A percentile compares a stretch with the other conserved stretches of the same genome.
Evolutionary conservation across 2,113 vertebrate species (phyloP).

Genomic region (Lota lota): DNA sequence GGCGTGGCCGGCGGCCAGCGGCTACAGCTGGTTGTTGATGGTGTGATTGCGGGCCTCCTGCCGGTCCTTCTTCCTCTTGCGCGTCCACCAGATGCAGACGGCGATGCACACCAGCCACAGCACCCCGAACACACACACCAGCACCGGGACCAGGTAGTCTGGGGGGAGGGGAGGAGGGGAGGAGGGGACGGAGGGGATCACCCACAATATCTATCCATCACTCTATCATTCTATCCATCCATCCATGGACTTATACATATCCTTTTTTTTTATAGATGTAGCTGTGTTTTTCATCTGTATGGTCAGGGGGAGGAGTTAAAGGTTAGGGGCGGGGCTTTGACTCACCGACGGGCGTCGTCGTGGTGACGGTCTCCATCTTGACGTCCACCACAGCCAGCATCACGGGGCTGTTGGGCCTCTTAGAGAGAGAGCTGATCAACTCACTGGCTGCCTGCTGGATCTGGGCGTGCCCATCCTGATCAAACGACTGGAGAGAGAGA

Average conservation of each 20-base stretch:
- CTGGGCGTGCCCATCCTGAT: conserved; percentile 73
- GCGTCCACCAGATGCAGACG: conserved; percentile 89
- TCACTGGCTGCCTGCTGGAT: conserved; percentile 83
- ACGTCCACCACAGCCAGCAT: conserved; percentile 88
- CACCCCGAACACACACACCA: conserved; percentile 83
- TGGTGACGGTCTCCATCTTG: conserved; percentile 81
- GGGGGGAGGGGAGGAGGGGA: background rate
- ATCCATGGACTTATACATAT: too few relatives aligned
- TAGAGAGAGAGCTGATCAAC: conserved; percentile 84
- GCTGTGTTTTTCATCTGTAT: too few relatives aligned
- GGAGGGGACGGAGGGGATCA: too few relatives aligned
- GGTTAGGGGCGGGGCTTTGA: conserved; percentile 5
- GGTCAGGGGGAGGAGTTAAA: too few relatives aligned
- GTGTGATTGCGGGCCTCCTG: conserved; percentile 82
- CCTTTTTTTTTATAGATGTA: too few relatives aligned
- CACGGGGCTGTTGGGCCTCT: conserved; percentile 86
- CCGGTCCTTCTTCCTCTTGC: conserved; percentile 89
- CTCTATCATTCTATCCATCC: too few relatives aligned
- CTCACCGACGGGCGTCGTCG: conserved; percentile 75
- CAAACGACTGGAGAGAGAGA: conserved; percentile 76
- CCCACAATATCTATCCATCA: too few relatives aligned
- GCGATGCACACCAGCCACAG: conserved; percentile 87
- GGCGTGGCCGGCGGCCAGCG: conserved; percentile 75
- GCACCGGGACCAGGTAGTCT: conserved; percentile 86
- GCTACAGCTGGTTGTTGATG: conserved; percentile 90